Percentiles rank a stretch among this genome's conserved stretches.
phyloP scores from a whole-genome alignment of 2,113 vertebrate genomes.

The Xyliphius kryptos region DNA sequence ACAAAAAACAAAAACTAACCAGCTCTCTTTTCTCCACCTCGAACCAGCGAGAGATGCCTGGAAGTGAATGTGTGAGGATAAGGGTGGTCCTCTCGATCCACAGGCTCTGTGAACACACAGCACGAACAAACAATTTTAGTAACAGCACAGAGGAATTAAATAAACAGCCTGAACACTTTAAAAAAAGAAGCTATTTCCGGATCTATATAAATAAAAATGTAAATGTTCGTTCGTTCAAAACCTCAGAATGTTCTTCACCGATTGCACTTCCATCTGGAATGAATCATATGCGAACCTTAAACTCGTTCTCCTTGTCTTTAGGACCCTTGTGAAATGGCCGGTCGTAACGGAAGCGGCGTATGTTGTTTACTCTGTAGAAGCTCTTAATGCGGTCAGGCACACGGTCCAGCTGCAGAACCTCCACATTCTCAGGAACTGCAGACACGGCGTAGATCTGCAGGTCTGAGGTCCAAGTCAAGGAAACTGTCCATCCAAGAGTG shows the following conservation, averaged over 20 bases:
- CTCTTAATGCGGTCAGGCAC: constrained; percentile 96
- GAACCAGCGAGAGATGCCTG: constrained; percentile 96
- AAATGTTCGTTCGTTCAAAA: too few relatives aligned
- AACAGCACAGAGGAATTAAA: neutral
- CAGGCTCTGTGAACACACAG: constrained; percentile 76
- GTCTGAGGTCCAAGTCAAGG: too few relatives aligned
- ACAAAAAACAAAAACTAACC: constrained; percentile 63
- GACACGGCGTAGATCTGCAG: constrained; percentile 90
- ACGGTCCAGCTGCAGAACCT: constrained; percentile 86
- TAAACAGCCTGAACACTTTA: too few relatives aligned
- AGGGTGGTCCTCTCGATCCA: constrained; percentile 97
- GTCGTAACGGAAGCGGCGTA: constrained; percentile 92
- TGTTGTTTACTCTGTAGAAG: constrained; percentile 95
- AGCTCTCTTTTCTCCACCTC: constrained; percentile 94
- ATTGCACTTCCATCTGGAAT: too few relatives aligned
- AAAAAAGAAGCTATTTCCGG: too few relatives aligned
- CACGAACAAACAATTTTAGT: too few relatives aligned
- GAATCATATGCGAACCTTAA: constrained; percentile 73
- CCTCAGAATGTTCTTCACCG: too few relatives aligned
- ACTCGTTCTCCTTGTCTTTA: constrained; percentile 95
- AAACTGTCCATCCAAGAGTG: too few relatives aligned
- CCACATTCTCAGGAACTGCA: constrained; percentile 81
- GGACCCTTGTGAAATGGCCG: constrained; percentile 93
- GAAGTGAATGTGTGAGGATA: constrained; percentile 87
- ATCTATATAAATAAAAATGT: too few relatives aligned